Percentiles rank a stretch among this genome's conserved stretches.
Conservation (phyloP, 2,797 vertebrate genomes). For the Poeciliopsis gracilis region DNA sequence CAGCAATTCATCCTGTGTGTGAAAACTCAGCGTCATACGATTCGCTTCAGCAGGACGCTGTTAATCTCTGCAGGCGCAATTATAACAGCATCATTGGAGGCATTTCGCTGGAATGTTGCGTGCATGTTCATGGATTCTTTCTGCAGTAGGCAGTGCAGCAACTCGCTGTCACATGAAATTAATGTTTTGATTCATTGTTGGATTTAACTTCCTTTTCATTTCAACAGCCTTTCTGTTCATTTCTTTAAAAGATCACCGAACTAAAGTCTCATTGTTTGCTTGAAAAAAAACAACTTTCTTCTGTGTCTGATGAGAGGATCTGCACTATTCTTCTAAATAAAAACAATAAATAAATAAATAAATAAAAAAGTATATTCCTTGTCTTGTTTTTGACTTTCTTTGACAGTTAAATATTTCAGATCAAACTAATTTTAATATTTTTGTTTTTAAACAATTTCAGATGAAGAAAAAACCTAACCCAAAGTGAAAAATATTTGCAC, state of each 20-base stretch:
- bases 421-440: neutral
- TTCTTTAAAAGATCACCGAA: neutral
- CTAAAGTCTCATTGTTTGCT: too few relatives aligned
- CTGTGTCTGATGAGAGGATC: neutral
- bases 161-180: neutral
- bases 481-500: neutral
- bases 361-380: neutral
- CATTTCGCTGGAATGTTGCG: conserved; percentile 26
- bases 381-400: neutral
- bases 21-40: conserved; percentile 40
- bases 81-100: conserved; percentile 54
- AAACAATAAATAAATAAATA: neutral
- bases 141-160: conserved; percentile 8
- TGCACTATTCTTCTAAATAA: neutral
- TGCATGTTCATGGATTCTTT: conserved; percentile 6
- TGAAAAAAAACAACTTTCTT: neutral
- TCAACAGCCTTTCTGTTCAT: neutral
- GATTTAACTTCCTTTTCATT: conserved; percentile 5
- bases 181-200: neutral
- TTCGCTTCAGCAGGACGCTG: conserved; percentile 43
- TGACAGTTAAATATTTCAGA: neutral
- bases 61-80: conserved; percentile 63
- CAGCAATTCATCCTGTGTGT: conserved; percentile 59
- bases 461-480: too few relatives aligned
- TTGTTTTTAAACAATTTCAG: neutral